Evolutionary conservation across 2,888 invertebrate genomes (phyloP).

Genomic region (Neoaliturus tenellus): DNA sequence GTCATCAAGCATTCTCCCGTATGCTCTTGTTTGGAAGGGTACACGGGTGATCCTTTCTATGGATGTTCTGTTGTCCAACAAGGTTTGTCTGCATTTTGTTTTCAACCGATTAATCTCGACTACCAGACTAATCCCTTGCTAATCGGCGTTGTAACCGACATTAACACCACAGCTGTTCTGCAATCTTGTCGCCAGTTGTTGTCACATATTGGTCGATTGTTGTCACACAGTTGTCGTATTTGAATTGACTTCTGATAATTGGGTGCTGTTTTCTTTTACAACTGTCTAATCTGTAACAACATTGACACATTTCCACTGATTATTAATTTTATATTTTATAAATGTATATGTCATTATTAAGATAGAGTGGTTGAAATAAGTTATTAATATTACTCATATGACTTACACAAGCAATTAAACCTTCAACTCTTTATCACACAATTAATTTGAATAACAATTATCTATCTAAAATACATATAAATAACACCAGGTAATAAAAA

Average conservation of each 20-base stretch:
- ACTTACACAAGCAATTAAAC: not conserved
- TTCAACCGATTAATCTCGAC: not conserved
- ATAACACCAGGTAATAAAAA: no score
- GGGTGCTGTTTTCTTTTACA: no score
- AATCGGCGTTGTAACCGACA: not conserved
- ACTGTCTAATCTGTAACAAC: no score
- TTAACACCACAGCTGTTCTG: not conserved
- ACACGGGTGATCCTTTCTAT: slow-evolving; percentile 79
- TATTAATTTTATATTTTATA: no score
- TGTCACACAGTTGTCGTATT: no score
- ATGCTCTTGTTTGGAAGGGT: slow-evolving; percentile 75
- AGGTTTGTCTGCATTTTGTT: slow-evolving; percentile 55
- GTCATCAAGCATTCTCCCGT: slow-evolving; percentile 75
- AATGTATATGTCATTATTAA: no score
- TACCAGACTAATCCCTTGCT: slow-evolving; percentile 14
- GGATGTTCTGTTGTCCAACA: slow-evolving; percentile 73
- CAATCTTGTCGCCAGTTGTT: not conserved
- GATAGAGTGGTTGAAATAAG: not conserved
- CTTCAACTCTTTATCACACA: no score
- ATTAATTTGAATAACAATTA: no score
- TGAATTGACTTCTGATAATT: no score
- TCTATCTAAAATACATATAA: no score
- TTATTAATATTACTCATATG: not conserved
- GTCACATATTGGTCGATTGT: no score
- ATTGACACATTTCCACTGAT: no score